Percentiles rank a stretch among this genome's conserved stretches.
Conservation (phyloP, 2,797 vertebrate genomes). For the Cossypha niveicapilla region DNA sequence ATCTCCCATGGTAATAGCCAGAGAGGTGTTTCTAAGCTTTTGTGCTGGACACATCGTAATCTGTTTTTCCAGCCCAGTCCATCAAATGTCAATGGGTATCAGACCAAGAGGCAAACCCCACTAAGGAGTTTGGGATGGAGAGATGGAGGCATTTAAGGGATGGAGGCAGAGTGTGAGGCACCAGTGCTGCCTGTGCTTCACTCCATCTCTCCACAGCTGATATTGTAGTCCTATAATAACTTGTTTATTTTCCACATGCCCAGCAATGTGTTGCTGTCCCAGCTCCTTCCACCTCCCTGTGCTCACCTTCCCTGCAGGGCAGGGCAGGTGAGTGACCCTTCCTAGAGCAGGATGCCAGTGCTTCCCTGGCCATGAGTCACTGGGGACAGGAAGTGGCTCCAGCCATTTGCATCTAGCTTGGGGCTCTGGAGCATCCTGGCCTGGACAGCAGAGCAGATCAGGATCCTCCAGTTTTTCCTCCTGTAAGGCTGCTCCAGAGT, state of each 20-base stretch:
- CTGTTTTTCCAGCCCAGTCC: neutral
- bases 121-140: neutral
- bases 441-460: neutral
- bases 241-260: neutral
- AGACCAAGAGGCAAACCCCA: neutral
- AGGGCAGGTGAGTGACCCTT: constrained; percentile 12
- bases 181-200: neutral
- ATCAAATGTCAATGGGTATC: neutral
- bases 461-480: neutral
- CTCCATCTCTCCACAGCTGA: neutral
- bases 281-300: neutral
- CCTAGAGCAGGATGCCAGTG: neutral
- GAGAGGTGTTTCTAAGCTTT: neutral
- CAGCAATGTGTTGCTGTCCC: neutral
- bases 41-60: neutral
- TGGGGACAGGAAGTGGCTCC: neutral
- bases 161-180: neutral
- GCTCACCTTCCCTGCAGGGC: neutral
- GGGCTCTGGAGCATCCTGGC: neutral
- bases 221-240: neutral
- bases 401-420: neutral
- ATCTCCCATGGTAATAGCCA: neutral
- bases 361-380: constrained; percentile 38
- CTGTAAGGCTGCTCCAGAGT: neutral
- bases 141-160: neutral